A percentile compares a stretch with the other conserved stretches of the same genome.
These are phyloP conservation scores for Andricus curvator DNA, from an alignment of 2,888 invertebrate species.

Conservation along the genomic window DNA sequence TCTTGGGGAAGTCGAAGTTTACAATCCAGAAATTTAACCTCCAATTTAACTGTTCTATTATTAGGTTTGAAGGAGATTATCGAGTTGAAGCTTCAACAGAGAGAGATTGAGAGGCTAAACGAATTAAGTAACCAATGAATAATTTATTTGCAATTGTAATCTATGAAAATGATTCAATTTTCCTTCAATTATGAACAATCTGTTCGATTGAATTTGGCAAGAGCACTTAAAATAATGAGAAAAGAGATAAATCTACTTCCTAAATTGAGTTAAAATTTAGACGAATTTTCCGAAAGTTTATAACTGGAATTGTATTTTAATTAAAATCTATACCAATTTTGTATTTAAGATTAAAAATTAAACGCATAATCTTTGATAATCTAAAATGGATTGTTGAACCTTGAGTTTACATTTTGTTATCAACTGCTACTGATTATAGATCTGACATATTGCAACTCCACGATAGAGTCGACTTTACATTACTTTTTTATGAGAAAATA, in stretches of 20 bases:
- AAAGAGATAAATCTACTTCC: not conserved
- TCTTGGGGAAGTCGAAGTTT: no score
- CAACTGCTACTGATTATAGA: not conserved
- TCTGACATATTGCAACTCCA: not conserved
- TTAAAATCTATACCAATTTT: no score
- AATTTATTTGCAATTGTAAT: conserved; percentile 7
- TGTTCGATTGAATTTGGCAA: conserved; percentile 3
- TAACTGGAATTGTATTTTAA: no score
- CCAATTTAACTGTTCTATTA: conserved; percentile 20
- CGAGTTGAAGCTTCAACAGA: conserved; percentile 17
- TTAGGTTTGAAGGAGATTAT: conserved; percentile 16
- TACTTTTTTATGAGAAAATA: conserved; percentile 6
- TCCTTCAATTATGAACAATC: not conserved
- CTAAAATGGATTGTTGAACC: not conserved
- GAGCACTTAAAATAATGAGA: not conserved
- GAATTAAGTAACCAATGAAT: conserved; percentile 5
- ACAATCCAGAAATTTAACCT: not conserved
- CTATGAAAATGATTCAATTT: conserved; percentile 19
- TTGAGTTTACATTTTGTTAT: not conserved
- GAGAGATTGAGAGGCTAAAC: not conserved
- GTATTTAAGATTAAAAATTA: no score
- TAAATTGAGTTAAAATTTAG: no score
- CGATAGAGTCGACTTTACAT: not conserved
- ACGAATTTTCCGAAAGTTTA: no score
- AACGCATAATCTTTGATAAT: no score